Base-by-base conservation (phyloP, 2,888 invertebrate genomes). In the Nomada fucata region DNA sequence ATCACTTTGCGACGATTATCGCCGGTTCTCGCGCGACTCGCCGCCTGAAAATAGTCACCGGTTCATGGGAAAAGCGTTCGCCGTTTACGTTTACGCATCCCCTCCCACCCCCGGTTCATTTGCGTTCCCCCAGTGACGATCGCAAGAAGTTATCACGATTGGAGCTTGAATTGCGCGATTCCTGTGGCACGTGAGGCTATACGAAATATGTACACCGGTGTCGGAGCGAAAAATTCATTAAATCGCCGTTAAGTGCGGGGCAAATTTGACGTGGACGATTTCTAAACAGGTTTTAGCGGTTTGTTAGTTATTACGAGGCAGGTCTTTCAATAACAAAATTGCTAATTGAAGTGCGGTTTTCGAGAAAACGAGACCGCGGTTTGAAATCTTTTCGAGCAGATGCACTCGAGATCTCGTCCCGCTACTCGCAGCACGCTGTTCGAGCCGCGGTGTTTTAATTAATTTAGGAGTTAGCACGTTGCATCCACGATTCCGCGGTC, bases 1-100 rank as follows among this genome's bases (percentile, higher is more conserved):
- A 83, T 87, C 77, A 71, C 72, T 85, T 78, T 68, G 78, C 83
- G 81, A 77, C 67, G 79, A 83, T 88, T 88, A 86, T 83, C 86
- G 74, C 59, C 64, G 59, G n/a, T 73, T 61, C 23, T 59, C 44
- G 36, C 72, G 18, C 57, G 23, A n/a, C 36, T 20, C 65, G 36
- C 20, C 10, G 36, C 29, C 13, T 50, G 50, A 63, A 71, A 23
- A 42, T 23, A 69, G 55, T 20, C 52, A 15, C 61, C 26, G 50
- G 2, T n/a, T 50, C 42, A 7, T 23, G 23, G 1, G 11, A 2
- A 4, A 13, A 20, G 44, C 2, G 53, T 77, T 79, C 71, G 64
- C 64, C n/a, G 36, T 60, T 70, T 57, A 18, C 57, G 63, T 78
- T 63, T 23, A 23, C 74, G 53, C 15, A 26, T n/a, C n/a, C n/a